These are phyloP conservation scores for Chrysocyon brachyurus DNA, from an alignment of 2,797 vertebrate genomes.

Conservation along the genomic window DNA sequence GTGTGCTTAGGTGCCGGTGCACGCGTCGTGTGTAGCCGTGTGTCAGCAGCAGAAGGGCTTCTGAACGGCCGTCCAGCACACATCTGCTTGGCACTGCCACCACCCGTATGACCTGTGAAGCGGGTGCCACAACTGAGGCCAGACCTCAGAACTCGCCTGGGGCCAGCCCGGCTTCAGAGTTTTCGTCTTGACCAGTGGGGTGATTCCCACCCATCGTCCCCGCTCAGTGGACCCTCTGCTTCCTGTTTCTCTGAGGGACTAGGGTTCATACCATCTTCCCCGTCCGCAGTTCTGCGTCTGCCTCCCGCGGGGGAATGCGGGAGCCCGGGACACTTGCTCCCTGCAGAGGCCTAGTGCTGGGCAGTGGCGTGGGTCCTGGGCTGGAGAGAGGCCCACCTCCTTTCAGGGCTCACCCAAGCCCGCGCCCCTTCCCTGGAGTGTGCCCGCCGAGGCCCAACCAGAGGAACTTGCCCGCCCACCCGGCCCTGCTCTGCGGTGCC, in stretches of 20 bases:
- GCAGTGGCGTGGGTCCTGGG: neutral
- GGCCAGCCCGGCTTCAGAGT: neutral
- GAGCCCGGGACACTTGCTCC: neutral
- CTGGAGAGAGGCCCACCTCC: neutral
- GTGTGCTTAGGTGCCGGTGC: no score
- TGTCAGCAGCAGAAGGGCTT: neutral
- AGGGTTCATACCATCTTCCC: neutral
- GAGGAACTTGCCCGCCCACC: no score
- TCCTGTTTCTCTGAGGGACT: neutral
- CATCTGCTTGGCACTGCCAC: neutral
- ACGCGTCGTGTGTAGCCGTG: neutral
- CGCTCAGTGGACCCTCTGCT: conserved; percentile 72
- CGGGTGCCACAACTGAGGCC: neutral
- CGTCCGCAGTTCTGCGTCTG: neutral
- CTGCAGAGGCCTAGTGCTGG: neutral
- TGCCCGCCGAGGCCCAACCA: neutral
- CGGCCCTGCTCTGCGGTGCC: neutral
- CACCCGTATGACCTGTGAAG: neutral
- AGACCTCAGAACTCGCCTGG: neutral
- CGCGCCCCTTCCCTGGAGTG: neutral
- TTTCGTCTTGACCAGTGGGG: no score
- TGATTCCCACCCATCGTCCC: conserved; percentile 84
- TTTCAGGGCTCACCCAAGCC: neutral
- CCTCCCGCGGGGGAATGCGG: neutral
- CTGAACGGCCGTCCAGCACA: neutral